Conservation (phyloP, 2,113 vertebrate species). For the Grammomys surdaster region DNA sequence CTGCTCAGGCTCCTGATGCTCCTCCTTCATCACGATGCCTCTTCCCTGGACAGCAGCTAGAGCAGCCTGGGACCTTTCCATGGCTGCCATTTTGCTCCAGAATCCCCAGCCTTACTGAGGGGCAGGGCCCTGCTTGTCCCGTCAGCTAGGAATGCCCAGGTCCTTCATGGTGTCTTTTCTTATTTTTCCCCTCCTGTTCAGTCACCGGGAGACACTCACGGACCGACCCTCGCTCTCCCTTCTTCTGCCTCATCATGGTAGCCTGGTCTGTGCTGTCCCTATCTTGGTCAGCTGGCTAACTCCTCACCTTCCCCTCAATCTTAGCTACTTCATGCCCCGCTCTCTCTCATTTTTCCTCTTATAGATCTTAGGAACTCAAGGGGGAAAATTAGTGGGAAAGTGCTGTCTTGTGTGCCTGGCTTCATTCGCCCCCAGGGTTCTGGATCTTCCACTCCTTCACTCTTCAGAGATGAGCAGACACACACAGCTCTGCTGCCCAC, state of each 20-base stretch:
- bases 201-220: not conserved
- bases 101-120: not conserved
- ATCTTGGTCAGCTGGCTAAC: not conserved
- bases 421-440: not conserved
- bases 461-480: not conserved
- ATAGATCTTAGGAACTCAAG: not conserved
- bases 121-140: accelerated
- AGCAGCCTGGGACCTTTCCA: not conserved
- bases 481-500: too few relatives aligned
- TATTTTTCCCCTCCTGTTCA: not conserved
- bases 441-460: not conserved
- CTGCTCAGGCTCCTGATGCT: too few relatives aligned
- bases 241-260: not conserved
- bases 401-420: not conserved
- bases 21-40: not conserved
- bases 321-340: not conserved
- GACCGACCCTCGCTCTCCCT: not conserved
- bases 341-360: not conserved
- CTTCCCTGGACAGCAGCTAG: not conserved
- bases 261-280: not conserved
- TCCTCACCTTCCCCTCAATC: not conserved
- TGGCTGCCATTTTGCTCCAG: not conserved
- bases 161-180: not conserved
- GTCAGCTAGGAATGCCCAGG: not conserved
- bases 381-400: not conserved